Evolutionary conservation across 2,888 invertebrate species (phyloP).

Genomic region (Drosophila ezoana): DNA sequence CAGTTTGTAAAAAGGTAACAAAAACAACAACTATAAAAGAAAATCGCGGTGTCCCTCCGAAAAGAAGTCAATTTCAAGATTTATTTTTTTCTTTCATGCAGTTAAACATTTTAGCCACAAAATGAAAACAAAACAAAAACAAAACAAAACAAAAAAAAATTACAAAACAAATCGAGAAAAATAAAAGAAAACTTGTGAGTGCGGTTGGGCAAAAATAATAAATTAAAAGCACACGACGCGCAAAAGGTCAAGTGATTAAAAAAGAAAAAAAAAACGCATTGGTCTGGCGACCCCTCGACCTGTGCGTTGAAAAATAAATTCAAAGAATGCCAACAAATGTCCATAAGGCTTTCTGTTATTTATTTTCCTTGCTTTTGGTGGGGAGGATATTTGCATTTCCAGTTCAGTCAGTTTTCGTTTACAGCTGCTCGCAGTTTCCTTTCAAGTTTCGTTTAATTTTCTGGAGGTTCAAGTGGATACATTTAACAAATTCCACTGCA

Average conservation of each 20-base stretch:
- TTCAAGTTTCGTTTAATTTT: conserved; percentile 43
- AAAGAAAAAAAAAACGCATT: conserved; percentile 14
- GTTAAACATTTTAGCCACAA: conserved; percentile 67
- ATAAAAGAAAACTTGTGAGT: conserved; percentile 55
- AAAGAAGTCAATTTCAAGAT: conserved; percentile 69
- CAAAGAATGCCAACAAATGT: conserved; percentile 39
- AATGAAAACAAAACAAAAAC: conserved; percentile 23
- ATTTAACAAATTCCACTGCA: conserved; percentile 7
- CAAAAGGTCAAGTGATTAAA: conserved; percentile 74
- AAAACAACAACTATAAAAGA: conserved; percentile 35
- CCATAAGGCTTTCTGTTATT: conserved; percentile 21
- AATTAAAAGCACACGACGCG: conserved; percentile 63
- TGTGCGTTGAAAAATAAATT: conserved; percentile 25
- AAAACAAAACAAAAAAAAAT: conserved; percentile 35
- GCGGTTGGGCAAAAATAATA: conserved; percentile 70
- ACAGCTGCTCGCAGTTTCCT: conserved; percentile 20
- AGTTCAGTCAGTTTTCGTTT: conserved; percentile 36
- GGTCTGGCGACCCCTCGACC: conserved; percentile 1
- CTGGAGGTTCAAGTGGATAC: conserved; percentile 7
- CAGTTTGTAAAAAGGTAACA: conserved; percentile 75
- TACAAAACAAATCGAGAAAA: conserved; percentile 45
- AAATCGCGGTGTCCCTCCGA: conserved; percentile 34
- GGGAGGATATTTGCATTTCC: conserved; percentile 41
- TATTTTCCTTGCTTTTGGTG: conserved; percentile 7
- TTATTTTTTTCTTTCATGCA: conserved; percentile 53